These are phyloP conservation scores for Chrysocyon brachyurus DNA, from an alignment of 2,797 vertebrate genomes.

Conservation along the genomic window DNA sequence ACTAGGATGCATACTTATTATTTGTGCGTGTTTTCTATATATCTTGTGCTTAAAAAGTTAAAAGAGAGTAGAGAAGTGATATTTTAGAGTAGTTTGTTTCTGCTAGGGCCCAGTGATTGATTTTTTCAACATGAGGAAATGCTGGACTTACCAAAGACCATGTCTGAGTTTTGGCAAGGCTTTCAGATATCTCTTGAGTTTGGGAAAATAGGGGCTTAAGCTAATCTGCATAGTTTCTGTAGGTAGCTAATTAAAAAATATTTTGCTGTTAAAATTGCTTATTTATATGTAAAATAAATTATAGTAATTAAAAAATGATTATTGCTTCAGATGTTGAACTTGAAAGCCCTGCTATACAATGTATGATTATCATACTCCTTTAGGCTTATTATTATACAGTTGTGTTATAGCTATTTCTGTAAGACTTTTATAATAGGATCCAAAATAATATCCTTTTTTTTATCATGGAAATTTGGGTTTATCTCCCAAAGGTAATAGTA, in stretches of 20 bases:
- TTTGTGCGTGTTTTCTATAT: not conserved
- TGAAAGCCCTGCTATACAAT: not conserved
- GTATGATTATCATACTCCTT: not conserved
- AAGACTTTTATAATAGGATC: not conserved
- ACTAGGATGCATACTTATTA: not conserved
- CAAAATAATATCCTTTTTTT: not conserved
- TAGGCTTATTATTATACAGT: not conserved
- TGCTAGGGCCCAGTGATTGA: not conserved
- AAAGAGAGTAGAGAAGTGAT: not conserved
- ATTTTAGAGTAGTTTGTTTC: not conserved
- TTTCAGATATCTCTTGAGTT: not conserved
- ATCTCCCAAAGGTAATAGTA: not conserved
- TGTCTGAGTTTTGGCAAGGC: not conserved
- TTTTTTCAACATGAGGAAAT: not conserved
- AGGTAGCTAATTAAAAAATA: not conserved
- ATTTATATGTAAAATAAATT: constrained; percentile 38
- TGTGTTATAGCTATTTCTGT: not conserved
- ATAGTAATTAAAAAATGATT: constrained; percentile 35
- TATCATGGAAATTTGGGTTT: not conserved
- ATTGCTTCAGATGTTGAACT: constrained; percentile 25
- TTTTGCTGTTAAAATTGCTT: constrained; percentile 33
- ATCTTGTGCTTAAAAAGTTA: not conserved
- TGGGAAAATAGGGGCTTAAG: not conserved
- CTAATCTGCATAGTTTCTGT: constrained; percentile 8
- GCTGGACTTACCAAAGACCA: not conserved